Base-by-base conservation (phyloP, 2,797 vertebrate genomes). In the Epinephelus malabaricus region DNA sequence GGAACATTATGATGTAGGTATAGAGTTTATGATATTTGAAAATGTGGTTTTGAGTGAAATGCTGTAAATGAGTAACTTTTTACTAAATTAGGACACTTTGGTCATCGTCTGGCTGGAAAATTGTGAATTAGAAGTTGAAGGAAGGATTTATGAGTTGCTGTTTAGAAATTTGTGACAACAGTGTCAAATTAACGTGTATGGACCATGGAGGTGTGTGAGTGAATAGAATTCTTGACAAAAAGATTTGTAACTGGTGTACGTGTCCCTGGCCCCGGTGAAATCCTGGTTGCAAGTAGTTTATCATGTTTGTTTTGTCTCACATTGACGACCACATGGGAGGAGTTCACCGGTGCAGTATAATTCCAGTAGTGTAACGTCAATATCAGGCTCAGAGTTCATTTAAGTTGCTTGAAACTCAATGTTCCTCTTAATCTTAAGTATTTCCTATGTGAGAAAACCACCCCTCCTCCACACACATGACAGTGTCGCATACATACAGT, bases 301-400 rank as follows among this genome's bases (percentile, higher is more conserved):
- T 78, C 54, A 19, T 79, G 61, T 85, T 83, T 82, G 82, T 88
- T 86, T 80, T 69, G 51, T 77, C 70, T 79, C 43, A 46, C 61
- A 76, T 45, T 40, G 55, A 60, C 55, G 27, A 75, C 72, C 56
- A 38, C 34, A 71, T 79, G 70, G 65, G 70, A 69, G 70, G 77
- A 85, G 70, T 77, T 83, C 74, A 75, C 25, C 47, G 62, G 18
- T 69, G 61, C 56, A 38, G 65, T 66, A 55, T 65, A 43, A 79
- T 66, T 81, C 43, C 66, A 73, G 73, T 58, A 65, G 55, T 46
- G 40, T 60, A 47, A 75, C 71, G 74, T 88, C 73, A 85, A 82
- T 86, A 71, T 76, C 63, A 70, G 55, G 51, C 55, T 70, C 65
- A 9, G 45, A 78, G 73, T 90, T 92, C 58, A 72, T n/a, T 60